These are phyloP conservation scores for Lepidotrigona ventralis DNA, from an alignment of 1,140 invertebrate genomes.

Conservation along the genomic window DNA sequence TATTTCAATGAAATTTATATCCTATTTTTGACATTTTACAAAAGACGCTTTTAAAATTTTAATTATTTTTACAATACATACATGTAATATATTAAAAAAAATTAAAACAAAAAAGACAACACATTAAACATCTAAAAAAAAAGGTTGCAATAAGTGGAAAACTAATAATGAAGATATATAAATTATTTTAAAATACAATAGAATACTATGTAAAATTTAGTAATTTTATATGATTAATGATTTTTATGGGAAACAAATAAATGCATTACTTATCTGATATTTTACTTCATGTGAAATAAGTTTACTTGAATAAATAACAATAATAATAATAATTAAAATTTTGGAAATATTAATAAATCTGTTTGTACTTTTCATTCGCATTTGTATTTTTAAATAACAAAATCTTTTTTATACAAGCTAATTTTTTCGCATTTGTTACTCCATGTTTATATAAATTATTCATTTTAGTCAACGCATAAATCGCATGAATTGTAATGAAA, in stretches of 20 bases:
- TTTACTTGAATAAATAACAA: neutral
- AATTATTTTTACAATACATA: neutral
- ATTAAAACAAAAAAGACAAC: neutral
- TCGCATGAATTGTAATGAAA: neutral
- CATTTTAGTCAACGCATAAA: neutral
- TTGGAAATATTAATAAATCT: constrained; percentile 3
- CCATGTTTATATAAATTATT: neutral
- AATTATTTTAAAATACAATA: constrained; percentile 9
- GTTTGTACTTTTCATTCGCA: constrained; percentile 1
- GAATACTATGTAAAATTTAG: constrained; percentile 12
- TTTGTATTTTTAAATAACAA: constrained; percentile 9
- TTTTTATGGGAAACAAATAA: constrained; percentile 12
- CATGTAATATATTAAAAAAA: neutral
- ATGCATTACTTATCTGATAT: neutral
- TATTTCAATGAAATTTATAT: neutral
- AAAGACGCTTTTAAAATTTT: neutral
- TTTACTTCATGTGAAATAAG: neutral
- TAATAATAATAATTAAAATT: neutral
- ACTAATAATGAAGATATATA: constrained; percentile 1
- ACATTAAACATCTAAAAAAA: neutral
- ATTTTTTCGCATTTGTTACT: neutral
- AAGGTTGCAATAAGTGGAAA: constrained; percentile 6
- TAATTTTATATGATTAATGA: constrained; percentile 17
- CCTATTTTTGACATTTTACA: neutral
- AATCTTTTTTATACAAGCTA: neutral